A percentile compares a stretch with the other conserved stretches of the same genome.
Conservation (phyloP, 2,888 invertebrate genomes). For the Pollenia labialis region DNA sequence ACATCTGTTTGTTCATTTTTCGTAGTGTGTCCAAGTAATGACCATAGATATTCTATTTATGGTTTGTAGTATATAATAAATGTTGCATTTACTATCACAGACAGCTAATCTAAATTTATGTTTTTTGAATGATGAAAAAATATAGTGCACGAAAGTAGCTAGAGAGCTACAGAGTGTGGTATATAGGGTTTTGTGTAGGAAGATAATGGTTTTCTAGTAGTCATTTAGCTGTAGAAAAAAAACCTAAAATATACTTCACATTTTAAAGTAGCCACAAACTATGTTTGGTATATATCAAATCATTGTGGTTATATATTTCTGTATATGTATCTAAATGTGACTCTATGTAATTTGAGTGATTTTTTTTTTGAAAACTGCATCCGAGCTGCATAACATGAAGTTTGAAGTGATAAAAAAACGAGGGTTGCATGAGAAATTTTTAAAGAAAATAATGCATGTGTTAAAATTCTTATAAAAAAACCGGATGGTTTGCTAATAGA, state of each 20-base stretch:
- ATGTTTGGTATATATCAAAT: conserved; percentile 63
- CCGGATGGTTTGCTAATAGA: too few species aligned
- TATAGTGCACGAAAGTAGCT: conserved; percentile 27
- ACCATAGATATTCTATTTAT: conserved; percentile 54
- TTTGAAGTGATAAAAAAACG: not conserved
- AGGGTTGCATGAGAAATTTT: not conserved
- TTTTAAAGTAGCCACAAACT: conserved; percentile 62
- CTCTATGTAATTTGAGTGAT: conserved; percentile 26
- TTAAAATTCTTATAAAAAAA: too few species aligned
- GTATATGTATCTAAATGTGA: conserved; percentile 22
- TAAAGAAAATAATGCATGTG: too few species aligned
- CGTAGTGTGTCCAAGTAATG: conserved; percentile 19
- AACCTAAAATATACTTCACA: conserved; percentile 24
- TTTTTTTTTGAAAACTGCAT: conserved; percentile 15
- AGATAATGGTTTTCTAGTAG: conserved; percentile 6
- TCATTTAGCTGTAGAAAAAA: conserved; percentile 1
- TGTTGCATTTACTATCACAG: conserved; percentile 71
- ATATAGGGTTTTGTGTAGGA: not conserved
- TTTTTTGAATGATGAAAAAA: conserved; percentile 71
- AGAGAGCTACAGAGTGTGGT: conserved; percentile 3
- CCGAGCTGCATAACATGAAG: not conserved
- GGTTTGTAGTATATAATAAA: conserved; percentile 61
- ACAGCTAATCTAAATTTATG: conserved; percentile 74
- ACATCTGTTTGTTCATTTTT: not conserved
- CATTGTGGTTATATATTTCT: conserved; percentile 62